phyloP scores from a whole-genome alignment of 2,888 invertebrate genomes.

The Xestia sexstrigata region DNA sequence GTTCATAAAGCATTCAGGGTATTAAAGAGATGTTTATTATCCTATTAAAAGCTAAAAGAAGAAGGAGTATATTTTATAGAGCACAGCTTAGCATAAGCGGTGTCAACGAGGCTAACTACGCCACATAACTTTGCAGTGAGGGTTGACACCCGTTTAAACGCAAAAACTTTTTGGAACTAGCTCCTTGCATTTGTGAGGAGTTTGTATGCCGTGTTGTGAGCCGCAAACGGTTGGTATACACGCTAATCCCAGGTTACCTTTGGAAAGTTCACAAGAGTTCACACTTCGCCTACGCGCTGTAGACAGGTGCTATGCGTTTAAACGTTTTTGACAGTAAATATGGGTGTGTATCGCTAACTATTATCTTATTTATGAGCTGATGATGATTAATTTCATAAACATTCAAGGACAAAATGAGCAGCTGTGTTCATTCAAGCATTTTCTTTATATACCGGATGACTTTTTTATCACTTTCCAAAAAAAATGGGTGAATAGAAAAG shows the following conservation, averaged over 20 bases:
- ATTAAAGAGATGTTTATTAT: background rate
- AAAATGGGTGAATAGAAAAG: too few species aligned
- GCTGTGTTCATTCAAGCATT: too few species aligned
- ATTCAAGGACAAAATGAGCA: too few species aligned
- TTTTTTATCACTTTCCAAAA: too few species aligned
- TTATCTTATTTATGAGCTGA: too few species aligned
- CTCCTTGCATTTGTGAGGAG: background rate
- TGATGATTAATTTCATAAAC: too few species aligned
- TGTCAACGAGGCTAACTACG: background rate
- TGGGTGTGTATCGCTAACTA: too few species aligned
- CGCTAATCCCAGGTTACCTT: background rate
- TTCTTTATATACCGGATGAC: too few species aligned
- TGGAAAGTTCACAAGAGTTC: background rate
- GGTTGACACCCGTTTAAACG: background rate
- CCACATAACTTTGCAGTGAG: background rate
- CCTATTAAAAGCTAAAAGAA: background rate
- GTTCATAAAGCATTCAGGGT: background rate
- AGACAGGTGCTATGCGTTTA: background rate
- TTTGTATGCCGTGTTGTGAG: background rate
- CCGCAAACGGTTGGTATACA: background rate
- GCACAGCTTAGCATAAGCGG: background rate
- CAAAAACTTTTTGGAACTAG: background rate
- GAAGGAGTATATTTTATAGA: background rate
- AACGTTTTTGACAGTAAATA: too few species aligned
- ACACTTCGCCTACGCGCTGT: background rate